A percentile compares a stretch with the other conserved stretches of the same genome.
These are phyloP conservation scores for Papilio aristodemus DNA, from an alignment of 1,140 invertebrate species.

Conservation along the genomic window DNA sequence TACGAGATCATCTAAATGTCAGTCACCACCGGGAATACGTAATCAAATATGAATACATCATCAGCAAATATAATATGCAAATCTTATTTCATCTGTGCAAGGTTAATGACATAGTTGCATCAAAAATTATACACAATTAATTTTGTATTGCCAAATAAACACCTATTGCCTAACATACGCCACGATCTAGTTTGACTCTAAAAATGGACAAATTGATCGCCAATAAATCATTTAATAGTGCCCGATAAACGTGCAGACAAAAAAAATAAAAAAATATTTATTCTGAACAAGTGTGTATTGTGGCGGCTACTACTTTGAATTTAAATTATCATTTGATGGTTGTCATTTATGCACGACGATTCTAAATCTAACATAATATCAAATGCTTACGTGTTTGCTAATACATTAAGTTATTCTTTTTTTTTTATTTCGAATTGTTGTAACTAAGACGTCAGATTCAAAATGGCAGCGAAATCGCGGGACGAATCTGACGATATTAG, in stretches of 20 bases:
- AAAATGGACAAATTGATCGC: slow-evolving; percentile 41
- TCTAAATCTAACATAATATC: slow-evolving; percentile 28
- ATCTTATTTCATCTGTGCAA: slow-evolving; percentile 64
- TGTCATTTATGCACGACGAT: slow-evolving; percentile 31
- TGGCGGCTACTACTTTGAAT: slow-evolving; percentile 45
- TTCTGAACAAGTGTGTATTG: slow-evolving; percentile 44
- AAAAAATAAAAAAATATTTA: slow-evolving; percentile 38
- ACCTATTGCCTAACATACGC: slow-evolving; percentile 58
- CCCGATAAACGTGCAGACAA: slow-evolving; percentile 27
- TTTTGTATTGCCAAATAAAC: slow-evolving; percentile 66
- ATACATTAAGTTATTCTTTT: neutral
- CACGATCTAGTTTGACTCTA: slow-evolving; percentile 58
- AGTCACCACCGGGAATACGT: neutral
- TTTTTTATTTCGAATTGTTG: slow-evolving; percentile 38
- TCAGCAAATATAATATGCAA: slow-evolving; percentile 44
- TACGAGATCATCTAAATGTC: slow-evolving; percentile 28
- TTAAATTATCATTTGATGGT: slow-evolving; percentile 41
- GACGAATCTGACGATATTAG: slow-evolving; percentile 53
- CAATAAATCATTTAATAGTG: slow-evolving; percentile 44
- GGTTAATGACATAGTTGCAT: slow-evolving; percentile 68
- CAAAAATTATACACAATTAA: slow-evolving; percentile 56
- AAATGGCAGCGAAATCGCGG: slow-evolving; percentile 42
- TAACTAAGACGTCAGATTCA: slow-evolving; percentile 36
- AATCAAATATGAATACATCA: slow-evolving; percentile 4
- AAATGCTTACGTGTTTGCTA: slow-evolving; percentile 19